phyloP scores from a whole-genome alignment of 2,797 vertebrate species.

The Platyrinchus mystaceus region DNA sequence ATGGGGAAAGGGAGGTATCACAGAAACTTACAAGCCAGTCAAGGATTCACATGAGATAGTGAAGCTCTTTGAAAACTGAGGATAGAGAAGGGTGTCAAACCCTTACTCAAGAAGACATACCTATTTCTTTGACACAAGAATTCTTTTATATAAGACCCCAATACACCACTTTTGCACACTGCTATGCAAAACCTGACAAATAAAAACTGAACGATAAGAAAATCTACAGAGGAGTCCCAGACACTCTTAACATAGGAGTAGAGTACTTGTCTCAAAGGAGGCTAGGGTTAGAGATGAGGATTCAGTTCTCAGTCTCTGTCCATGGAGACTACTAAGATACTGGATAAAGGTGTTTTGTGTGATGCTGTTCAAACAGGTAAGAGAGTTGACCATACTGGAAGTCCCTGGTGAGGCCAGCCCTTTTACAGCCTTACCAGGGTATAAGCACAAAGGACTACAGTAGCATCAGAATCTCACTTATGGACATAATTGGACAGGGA shows the following conservation, averaged over 20 bases:
- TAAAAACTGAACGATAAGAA: slow-evolving; percentile 15
- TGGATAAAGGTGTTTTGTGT: background rate
- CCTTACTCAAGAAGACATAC: background rate
- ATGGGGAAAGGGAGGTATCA: background rate
- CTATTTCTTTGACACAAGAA: background rate
- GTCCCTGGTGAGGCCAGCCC: background rate
- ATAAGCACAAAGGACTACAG: background rate
- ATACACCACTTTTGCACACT: background rate
- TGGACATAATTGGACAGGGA: background rate
- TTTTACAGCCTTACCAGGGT: background rate
- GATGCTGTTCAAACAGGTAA: background rate
- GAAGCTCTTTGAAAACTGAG: background rate
- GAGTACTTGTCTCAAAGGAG: slow-evolving; percentile 4
- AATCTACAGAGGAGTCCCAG: background rate
- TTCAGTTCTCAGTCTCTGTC: slow-evolving; percentile 11
- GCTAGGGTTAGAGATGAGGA: background rate
- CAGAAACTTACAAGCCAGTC: background rate
- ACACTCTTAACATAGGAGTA: background rate
- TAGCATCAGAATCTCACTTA: background rate
- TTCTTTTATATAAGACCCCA: background rate
- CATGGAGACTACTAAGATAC: background rate
- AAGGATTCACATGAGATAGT: background rate
- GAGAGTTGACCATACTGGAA: background rate
- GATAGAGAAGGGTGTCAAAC: background rate
- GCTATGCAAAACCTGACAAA: slow-evolving; percentile 5